Conservation (phyloP, 2,797 vertebrate species). For the Todus mexicanus region DNA sequence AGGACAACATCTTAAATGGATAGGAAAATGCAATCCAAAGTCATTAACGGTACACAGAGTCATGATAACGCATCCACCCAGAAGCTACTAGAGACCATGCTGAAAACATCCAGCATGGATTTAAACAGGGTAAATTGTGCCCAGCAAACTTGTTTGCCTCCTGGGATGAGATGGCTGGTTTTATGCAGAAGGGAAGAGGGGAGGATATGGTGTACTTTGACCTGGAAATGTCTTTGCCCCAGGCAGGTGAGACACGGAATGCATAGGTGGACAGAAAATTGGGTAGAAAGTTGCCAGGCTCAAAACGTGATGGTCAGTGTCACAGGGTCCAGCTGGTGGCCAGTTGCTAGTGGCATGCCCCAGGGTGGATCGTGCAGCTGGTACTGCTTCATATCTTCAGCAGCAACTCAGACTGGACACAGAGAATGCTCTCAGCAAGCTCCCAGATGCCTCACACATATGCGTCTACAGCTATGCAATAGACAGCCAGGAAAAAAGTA, state of each 20-base stretch:
- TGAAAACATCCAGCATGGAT: not conserved
- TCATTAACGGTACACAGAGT: not conserved
- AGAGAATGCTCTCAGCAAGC: not conserved
- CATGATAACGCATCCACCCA: not conserved
- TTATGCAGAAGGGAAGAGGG: not conserved
- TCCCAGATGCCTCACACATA: not conserved
- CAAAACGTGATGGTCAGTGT: not conserved
- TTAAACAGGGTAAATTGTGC: not conserved
- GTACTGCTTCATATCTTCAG: not conserved
- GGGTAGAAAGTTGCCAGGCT: not conserved
- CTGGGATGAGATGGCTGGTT: not conserved
- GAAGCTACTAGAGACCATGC: not conserved
- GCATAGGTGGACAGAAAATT: not conserved
- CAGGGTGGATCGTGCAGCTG: not conserved
- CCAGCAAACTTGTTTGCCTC: not conserved
- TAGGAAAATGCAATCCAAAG: not conserved
- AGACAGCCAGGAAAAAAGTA: not conserved
- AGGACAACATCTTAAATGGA: not conserved
- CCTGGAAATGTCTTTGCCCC: not conserved
- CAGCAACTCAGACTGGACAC: not conserved
- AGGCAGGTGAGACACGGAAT: not conserved
- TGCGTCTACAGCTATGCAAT: not conserved
- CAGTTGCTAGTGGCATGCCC: not conserved
- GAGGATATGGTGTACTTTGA: fast-evolving
- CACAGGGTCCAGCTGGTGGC: not conserved